Evolutionary conservation across 2,888 invertebrate species (phyloP).

Genomic region (Lasioglossum leucozonium): DNA sequence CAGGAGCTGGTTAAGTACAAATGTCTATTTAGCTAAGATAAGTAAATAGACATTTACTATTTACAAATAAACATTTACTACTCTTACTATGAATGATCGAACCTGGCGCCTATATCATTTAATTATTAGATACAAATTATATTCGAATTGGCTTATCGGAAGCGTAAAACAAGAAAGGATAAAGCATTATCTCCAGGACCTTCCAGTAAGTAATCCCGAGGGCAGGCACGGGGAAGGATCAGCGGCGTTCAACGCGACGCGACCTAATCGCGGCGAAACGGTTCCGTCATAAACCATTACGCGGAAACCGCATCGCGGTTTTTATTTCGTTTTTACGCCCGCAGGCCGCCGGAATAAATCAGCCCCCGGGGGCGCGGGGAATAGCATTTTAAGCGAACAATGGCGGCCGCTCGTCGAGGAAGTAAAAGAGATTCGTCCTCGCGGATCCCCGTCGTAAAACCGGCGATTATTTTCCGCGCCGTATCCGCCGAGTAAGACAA

Average conservation of each 20-base stretch:
- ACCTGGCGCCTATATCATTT: too few relatives aligned
- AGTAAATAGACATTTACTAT: too few relatives aligned
- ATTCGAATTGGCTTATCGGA: background rate
- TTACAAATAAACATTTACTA: too few relatives aligned
- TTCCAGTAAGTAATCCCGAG: background rate
- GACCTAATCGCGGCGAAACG: constrained; percentile 6
- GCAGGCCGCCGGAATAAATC: constrained; percentile 24
- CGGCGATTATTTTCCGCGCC: constrained; percentile 43
- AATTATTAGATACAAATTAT: too few relatives aligned
- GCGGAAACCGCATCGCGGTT: background rate
- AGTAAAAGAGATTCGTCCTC: constrained; percentile 31
- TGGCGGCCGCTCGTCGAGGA: constrained; percentile 19
- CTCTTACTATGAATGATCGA: too few relatives aligned
- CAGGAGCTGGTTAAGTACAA: too few relatives aligned
- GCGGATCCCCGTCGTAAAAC: constrained; percentile 35
- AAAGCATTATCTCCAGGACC: background rate
- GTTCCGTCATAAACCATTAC: constrained; percentile 13
- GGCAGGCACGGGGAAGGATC: background rate
- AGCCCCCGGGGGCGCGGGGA: constrained; percentile 7
- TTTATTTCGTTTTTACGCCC: constrained; percentile 29
- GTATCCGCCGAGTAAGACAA: constrained; percentile 25
- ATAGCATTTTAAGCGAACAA: constrained; percentile 45
- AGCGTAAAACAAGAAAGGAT: background rate
- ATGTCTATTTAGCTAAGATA: too few relatives aligned
- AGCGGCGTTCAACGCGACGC: background rate